Evolutionary conservation across 2,113 vertebrate species (phyloP), one percentile per base, ranked within the genome.

Genomic region (Peucedramus taeniatus): DNA sequence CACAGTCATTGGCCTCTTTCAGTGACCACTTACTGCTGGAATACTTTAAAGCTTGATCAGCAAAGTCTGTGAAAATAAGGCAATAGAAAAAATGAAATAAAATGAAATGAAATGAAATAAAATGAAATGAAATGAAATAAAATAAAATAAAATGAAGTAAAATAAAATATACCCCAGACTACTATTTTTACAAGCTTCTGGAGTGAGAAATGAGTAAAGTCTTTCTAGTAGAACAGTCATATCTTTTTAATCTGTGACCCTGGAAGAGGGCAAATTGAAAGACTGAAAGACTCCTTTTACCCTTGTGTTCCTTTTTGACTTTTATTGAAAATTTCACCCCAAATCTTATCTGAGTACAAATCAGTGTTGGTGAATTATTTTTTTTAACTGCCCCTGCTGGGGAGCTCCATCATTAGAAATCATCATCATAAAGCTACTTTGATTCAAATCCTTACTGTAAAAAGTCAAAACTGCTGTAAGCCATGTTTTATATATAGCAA

Each of bases 171-270:
- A 79, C 30, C 27, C 74, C 91, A 91, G 63, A 50, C 24, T 65
- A 83, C 75, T 56, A 35, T 79, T 93, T 97, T 95, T 91, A 94
- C 84, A 87, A 85, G 84, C 66, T 95, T 86, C 75, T 91, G 61
- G n/a, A 89, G 65, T 82, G 87, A 93, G 65, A 97, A 96, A 89
- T 70, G n/a, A 87, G 70, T 90, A 47, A 96, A 95, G 42, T 87
- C 61, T 90, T 96, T 96, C 64, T 61, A 80, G 63, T 88, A 63
- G 47, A 91, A 59, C 66, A 84, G 78, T 80, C 45, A 22, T 91
- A 96, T 87, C 84, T 65, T 89, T 96, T 81, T 75, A 91, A 81
- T 42, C 69, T 7, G 2, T 47, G 40, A 21, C 49, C 9, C 22
- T 93, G 63, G 33, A 96, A 94, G 50, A 93, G 27, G 39, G 37